Percentiles rank a stretch among this genome's conserved stretches.
Evolutionary conservation across 2,797 vertebrate genomes (phyloP).

Genomic region (Bufotes viridis): DNA sequence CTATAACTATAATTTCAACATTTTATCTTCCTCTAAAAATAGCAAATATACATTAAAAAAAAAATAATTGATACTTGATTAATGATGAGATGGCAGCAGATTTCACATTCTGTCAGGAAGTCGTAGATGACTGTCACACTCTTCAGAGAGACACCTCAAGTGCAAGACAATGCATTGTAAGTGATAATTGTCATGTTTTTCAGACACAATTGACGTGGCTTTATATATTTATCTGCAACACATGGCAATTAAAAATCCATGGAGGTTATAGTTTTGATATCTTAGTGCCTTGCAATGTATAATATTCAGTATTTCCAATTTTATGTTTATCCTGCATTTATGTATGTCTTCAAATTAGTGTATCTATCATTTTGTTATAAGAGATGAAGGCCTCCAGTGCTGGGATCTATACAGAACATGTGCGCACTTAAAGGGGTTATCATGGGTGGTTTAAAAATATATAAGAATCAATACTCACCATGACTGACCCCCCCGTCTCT

Average conservation of each 20-base stretch:
- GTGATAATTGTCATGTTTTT: conserved; percentile 26
- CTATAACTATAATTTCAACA: background rate
- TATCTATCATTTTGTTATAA: background rate
- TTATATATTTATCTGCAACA: background rate
- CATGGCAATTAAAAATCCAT: background rate
- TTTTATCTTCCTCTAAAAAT: background rate
- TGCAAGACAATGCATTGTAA: conserved; percentile 5
- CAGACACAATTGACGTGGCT: background rate
- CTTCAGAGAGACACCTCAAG: background rate
- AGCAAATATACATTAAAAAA: background rate
- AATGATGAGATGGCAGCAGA: conserved; percentile 2
- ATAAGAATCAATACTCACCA: too few relatives aligned
- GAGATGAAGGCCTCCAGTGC: background rate
- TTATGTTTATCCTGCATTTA: background rate
- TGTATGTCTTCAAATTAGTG: too few relatives aligned
- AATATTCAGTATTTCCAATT: background rate
- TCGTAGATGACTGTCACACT: background rate
- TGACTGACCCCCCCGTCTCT: too few relatives aligned
- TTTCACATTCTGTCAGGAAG: conserved; percentile 36
- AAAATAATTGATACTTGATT: background rate
- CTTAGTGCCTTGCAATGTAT: background rate
- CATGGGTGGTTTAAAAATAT: too few relatives aligned
- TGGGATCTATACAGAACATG: background rate
- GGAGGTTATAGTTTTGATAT: background rate
- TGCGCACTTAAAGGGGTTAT: too few relatives aligned